Conservation (phyloP, 2,888 invertebrate species). For the Galerucella pusilla region DNA sequence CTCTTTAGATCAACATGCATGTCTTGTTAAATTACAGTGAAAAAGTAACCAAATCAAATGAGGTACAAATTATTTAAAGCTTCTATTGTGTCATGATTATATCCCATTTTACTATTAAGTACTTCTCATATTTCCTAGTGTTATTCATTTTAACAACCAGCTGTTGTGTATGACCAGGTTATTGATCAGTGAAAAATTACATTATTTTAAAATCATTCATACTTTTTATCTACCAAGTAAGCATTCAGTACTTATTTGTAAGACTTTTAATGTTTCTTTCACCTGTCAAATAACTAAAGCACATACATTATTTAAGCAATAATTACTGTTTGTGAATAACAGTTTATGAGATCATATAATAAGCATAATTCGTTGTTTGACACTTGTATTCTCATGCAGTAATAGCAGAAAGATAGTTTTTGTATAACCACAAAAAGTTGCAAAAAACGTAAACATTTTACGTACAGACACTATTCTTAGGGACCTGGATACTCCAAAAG, state of each 20-base stretch:
- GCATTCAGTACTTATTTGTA: not conserved
- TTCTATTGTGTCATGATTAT: conserved; percentile 21
- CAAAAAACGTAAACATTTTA: conserved; percentile 61
- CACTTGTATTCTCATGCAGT: conserved; percentile 27
- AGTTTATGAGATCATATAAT: conserved; percentile 5
- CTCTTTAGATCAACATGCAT: conserved; percentile 6
- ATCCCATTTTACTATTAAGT: conserved; percentile 15
- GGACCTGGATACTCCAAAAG: conserved; percentile 68
- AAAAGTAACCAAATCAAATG: conserved; percentile 1
- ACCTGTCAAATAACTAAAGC: conserved; percentile 13
- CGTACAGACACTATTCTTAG: conserved; percentile 69
- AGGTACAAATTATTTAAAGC: not conserved
- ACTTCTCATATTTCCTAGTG: not conserved
- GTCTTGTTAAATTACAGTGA: conserved; percentile 7
- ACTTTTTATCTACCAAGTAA: not conserved
- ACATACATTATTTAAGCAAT: conserved; percentile 23
- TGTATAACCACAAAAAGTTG: conserved; percentile 59
- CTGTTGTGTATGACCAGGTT: not conserved
- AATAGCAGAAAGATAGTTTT: conserved; percentile 46
- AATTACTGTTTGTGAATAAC: conserved; percentile 9
- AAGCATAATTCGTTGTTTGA: conserved; percentile 15
- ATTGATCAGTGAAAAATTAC: not conserved
- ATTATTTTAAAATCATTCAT: not conserved
- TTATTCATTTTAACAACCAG: conserved; percentile 1
- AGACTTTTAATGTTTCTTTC: not conserved